Evolutionary conservation across 2,888 invertebrate genomes (phyloP).

Genomic region (Anthophora plumipes): DNA sequence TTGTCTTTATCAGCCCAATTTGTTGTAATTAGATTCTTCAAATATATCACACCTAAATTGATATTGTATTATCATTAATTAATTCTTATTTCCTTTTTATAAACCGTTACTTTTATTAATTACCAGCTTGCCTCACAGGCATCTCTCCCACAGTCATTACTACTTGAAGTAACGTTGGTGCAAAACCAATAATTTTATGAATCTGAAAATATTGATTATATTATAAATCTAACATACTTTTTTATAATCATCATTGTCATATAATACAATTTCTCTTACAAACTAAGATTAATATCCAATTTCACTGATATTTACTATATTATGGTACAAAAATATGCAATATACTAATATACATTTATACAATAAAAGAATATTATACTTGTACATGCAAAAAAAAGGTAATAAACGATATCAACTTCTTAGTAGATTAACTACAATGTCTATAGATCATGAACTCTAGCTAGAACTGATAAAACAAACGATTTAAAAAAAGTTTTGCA

Average conservation of each 20-base stretch:
- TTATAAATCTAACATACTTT: background rate
- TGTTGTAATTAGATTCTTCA: conserved; percentile 96
- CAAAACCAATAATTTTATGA: conserved; percentile 98
- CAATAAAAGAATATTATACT: background rate
- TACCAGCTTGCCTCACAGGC: conserved; percentile 96
- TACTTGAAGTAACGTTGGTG: conserved; percentile 96
- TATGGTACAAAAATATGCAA: background rate
- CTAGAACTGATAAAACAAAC: background rate
- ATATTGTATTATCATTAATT: conserved; percentile 30
- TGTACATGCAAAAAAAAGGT: background rate
- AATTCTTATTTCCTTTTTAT: background rate
- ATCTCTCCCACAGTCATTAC: conserved; percentile 96
- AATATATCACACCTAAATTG: conserved; percentile 92
- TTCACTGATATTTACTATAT: background rate
- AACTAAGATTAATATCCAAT: background rate
- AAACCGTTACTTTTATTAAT: conserved; percentile 35
- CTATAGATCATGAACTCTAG: too few relatives aligned
- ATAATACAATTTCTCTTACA: background rate
- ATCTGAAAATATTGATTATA: conserved; percentile 86
- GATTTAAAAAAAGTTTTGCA: conserved; percentile 9
- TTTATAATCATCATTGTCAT: background rate
- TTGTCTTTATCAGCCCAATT: conserved; percentile 95
- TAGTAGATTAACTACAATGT: background rate
- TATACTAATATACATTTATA: background rate
- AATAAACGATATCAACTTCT: background rate